These are phyloP conservation scores for Latrodectus elegans DNA, from an alignment of 2,888 invertebrate species.

Conservation along the genomic window DNA sequence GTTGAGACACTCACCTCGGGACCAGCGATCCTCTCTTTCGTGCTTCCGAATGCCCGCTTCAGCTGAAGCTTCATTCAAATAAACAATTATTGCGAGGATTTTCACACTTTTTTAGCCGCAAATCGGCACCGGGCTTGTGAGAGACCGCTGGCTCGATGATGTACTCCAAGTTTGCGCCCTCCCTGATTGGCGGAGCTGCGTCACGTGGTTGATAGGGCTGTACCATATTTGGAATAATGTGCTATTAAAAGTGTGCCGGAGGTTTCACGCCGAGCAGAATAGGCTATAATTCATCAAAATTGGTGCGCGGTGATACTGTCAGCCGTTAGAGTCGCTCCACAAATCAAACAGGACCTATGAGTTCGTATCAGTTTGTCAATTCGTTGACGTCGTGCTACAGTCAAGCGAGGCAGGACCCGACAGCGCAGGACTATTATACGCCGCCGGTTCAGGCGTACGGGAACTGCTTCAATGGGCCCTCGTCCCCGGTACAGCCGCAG, in stretches of 20 bases:
- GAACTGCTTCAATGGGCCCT: constrained; percentile 70
- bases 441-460: constrained; percentile 72
- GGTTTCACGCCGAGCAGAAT: constrained; percentile 73
- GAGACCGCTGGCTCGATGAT: constrained; percentile 68
- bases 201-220: constrained; percentile 71
- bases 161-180: constrained; percentile 71
- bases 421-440: constrained; percentile 72
- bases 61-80: constrained; percentile 22
- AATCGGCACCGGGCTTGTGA: constrained; percentile 48
- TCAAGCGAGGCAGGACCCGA: constrained; percentile 74
- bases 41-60: no score
- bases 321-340: constrained; percentile 72
- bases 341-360: constrained; percentile 80
- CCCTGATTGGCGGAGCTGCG: constrained; percentile 70
- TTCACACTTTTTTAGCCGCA: constrained; percentile 60
- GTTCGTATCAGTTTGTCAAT: constrained; percentile 97
- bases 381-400: constrained; percentile 92
- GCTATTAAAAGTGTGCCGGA: constrained; percentile 75
- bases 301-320: constrained; percentile 73
- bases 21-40: no score
- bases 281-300: constrained; percentile 75
- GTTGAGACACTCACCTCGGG: constrained; percentile 56
- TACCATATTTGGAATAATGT: constrained; percentile 73
- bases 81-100: constrained; percentile 60
- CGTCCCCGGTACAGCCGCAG: constrained; percentile 66